A percentile compares a stretch with the other conserved stretches of the same genome.
Conservation (phyloP, 2,888 invertebrate genomes). For the Pocota personata region DNA sequence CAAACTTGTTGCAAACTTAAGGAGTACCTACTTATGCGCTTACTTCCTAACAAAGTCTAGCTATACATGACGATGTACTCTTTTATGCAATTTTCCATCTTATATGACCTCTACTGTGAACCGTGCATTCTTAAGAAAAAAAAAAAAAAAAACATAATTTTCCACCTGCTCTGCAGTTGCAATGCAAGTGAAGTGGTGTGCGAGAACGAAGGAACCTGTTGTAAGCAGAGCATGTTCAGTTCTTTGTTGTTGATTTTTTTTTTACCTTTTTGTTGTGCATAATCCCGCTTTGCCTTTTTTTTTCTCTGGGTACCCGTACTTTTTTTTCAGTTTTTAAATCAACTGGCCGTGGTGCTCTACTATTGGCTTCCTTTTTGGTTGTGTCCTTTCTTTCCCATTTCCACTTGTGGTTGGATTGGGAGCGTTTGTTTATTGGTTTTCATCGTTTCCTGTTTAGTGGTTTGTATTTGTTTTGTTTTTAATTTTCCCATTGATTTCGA, state of each 20-base stretch:
- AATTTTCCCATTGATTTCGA: slow-evolving; percentile 42
- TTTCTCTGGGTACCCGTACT: not conserved
- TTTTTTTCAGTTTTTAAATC: slow-evolving; percentile 24
- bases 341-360: slow-evolving; percentile 56
- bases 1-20: not conserved
- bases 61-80: not conserved
- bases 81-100: not conserved
- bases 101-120: slow-evolving; percentile 46
- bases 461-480: slow-evolving; percentile 63
- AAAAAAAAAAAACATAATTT: no score
- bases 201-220: slow-evolving; percentile 55
- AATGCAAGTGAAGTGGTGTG: slow-evolving; percentile 13
- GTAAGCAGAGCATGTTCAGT: slow-evolving; percentile 38
- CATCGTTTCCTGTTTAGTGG: slow-evolving; percentile 62
- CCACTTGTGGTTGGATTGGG: slow-evolving; percentile 21
- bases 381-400: slow-evolving; percentile 17
- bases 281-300: slow-evolving; percentile 52
- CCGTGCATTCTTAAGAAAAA: slow-evolving; percentile 6
- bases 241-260: slow-evolving; percentile 9
- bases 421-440: slow-evolving; percentile 52
- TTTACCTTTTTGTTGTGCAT: slow-evolving; percentile 17
- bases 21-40: not conserved
- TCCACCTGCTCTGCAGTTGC: slow-evolving; percentile 61
- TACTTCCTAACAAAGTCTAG: not conserved
- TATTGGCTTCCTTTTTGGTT: slow-evolving; percentile 59